A percentile compares a stretch with the other conserved stretches of the same genome.
Conservation (phyloP, 2,113 vertebrate species). For the Corvus cornix region DNA sequence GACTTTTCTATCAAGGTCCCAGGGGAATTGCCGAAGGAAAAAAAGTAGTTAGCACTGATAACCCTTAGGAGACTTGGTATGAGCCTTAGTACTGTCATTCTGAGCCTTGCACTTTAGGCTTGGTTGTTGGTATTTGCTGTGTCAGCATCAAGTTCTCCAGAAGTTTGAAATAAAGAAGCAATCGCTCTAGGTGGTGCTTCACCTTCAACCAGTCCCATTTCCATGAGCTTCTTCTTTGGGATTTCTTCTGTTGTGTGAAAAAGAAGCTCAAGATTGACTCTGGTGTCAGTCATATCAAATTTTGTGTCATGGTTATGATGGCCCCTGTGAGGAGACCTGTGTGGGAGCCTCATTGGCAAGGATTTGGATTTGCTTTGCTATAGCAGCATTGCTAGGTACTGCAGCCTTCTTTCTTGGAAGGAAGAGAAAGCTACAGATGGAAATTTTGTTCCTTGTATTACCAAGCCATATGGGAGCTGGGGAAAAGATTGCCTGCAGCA, state of each 20-base stretch:
- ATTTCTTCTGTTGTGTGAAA: not conserved
- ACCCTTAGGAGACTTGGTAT: not conserved
- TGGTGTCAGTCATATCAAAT: not conserved
- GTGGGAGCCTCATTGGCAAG: accelerated
- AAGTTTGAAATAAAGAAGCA: not conserved
- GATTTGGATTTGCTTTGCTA: not conserved
- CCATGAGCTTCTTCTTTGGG: not conserved
- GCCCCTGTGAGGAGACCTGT: not conserved
- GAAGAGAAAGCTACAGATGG: not conserved
- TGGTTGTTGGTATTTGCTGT: not conserved
- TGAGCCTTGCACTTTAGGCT: not conserved
- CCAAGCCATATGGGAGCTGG: not conserved
- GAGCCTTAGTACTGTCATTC: not conserved
- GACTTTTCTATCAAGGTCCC: not conserved
- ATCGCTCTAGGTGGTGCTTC: not conserved
- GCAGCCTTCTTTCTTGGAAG: not conserved
- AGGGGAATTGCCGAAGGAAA: not conserved
- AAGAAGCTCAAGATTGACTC: not conserved
- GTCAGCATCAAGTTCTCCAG: not conserved
- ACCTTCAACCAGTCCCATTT: not conserved
- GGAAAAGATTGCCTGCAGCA: not conserved
- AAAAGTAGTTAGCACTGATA: not conserved
- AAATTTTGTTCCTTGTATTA: not conserved
- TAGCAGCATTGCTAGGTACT: not conserved
- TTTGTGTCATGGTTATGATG: not conserved